Evolutionary conservation across 2,888 invertebrate genomes (phyloP), one percentile per base, ranked within the genome.

Genomic region (Lymantria monacha): DNA sequence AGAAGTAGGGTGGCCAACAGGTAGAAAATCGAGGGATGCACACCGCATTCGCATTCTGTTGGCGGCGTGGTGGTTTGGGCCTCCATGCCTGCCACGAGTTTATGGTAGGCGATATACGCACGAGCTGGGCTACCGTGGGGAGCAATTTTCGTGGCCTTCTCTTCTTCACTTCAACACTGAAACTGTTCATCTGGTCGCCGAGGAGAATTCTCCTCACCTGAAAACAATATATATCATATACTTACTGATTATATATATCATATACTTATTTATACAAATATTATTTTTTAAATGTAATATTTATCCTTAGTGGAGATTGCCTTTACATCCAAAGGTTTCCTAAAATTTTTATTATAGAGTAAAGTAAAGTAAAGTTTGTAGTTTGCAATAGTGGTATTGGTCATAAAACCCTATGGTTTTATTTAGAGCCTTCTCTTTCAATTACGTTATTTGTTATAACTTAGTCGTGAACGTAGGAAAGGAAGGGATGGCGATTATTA

Each of bases 1-100:
- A 91, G 85, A 43, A 92, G 78, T 59, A 94, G 81, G 11, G 94
- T 94, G 51, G 93, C 94, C 69, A 94, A 83, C 43, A 95, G 83
- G 71, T 94, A 94, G 79, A 94, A 93, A 46, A 93, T 92, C 53
- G 92, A 92, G 8, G 94, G 94, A 70, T 94, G 94, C 50, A 94
- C 92, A 70, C 93, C 93, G 78, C 94, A 94, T 70, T 94, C 93
- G 91, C 93, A 93, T 55, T 93, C 93, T 46, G 86, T 70, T 50
- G 80, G 76, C 70, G 93, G 92, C 70, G 92, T 92, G 66, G 76
- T 55, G 50, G 86, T 93, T 69, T 92, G 92, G 51, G 91, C 78
- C 64, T 92, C 92, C 83, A 92, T 92, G 70, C 82, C 87, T 82
- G 92, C 88, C 87, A 91, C 83, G 77, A 91, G 86, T 66, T 94